Evolutionary conservation across 92 coral and sea anemone species (phyloP).

Genomic region (Hydrozoanthus gracilis): DNA sequence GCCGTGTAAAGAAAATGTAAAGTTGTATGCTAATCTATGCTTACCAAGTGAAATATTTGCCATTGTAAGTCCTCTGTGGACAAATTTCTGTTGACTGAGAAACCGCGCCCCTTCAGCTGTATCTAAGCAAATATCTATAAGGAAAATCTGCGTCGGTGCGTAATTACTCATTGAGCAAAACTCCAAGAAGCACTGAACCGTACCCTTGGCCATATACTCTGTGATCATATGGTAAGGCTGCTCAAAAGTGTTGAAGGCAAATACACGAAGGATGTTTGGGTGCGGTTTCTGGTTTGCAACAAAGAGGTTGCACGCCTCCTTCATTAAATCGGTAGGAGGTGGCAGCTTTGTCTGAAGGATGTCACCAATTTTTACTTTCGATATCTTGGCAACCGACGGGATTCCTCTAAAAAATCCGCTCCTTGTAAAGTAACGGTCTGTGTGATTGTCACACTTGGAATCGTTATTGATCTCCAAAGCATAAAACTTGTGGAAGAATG

Average conservation of each 20-base stretch:
- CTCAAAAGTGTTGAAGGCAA: constrained; percentile 8
- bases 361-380: background rate
- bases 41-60: constrained; percentile 19
- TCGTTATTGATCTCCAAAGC: background rate
- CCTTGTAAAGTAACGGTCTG: background rate
- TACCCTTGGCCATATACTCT: constrained; percentile 15
- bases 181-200: background rate
- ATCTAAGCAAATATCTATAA: background rate
- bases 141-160: background rate
- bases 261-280: background rate
- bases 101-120: background rate
- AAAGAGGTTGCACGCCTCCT: background rate
- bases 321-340: background rate
- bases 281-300: background rate
- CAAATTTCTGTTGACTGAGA: background rate
- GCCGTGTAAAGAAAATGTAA: background rate
- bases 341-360: background rate
- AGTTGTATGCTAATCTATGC: background rate
- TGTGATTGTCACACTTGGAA: constrained; percentile 1
- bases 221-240: constrained; percentile 19
- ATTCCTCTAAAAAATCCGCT: constrained; percentile 5
- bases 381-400: constrained; percentile 2
- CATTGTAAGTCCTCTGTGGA: constrained; percentile 27
- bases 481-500: background rate
- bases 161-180: background rate